Percentiles rank a stretch among this genome's conserved stretches.
phyloP scores from a whole-genome alignment of 2,113 vertebrate genomes.

The Cheirogaleus medius region DNA sequence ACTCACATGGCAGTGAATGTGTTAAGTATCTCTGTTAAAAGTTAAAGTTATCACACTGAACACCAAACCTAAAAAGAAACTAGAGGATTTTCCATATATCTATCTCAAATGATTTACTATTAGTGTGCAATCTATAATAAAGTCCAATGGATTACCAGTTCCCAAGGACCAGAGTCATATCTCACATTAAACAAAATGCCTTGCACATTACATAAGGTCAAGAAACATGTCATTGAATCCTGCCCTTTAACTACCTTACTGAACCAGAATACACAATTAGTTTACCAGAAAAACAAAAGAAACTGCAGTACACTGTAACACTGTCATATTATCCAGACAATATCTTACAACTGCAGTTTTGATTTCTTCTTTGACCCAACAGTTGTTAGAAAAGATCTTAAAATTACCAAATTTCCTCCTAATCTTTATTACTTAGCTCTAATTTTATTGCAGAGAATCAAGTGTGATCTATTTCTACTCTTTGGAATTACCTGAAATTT shows the following conservation, averaged over 20 bases:
- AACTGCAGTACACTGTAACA: neutral
- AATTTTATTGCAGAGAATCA: constrained; percentile 11
- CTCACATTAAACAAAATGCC: neutral
- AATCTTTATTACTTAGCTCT: constrained; percentile 24
- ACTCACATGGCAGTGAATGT: no score
- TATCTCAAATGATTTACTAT: neutral
- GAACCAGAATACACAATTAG: neutral
- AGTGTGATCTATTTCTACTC: neutral
- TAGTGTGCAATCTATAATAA: neutral
- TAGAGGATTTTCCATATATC: neutral
- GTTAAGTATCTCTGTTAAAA: neutral
- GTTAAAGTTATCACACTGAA: constrained; percentile 11
- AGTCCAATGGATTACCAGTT: neutral
- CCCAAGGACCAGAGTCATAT: neutral
- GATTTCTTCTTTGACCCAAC: constrained; percentile 16
- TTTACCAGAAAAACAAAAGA: constrained; percentile 16
- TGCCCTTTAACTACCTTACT: constrained; percentile 7
- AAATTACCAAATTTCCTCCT: neutral
- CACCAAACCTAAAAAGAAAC: neutral
- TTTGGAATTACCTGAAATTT: constrained; percentile 13
- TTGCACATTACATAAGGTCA: neutral
- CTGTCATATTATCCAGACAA: neutral
- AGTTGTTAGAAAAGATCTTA: neutral
- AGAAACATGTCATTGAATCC: neutral
- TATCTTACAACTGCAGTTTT: constrained; percentile 9